These are phyloP conservation scores for Danio choprae DNA, from an alignment of 2,797 vertebrate genomes.

Conservation along the genomic window DNA sequence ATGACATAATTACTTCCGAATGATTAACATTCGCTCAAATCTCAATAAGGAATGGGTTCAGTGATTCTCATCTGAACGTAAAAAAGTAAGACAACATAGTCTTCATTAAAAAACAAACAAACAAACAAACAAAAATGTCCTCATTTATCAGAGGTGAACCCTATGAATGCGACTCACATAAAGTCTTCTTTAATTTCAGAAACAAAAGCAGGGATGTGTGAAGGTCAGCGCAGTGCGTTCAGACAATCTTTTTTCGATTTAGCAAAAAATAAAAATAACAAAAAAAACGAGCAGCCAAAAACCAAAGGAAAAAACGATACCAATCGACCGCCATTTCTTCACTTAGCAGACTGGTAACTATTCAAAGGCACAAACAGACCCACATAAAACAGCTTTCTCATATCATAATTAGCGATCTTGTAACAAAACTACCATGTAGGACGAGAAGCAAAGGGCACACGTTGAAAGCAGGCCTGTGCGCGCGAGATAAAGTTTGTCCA, in stretches of 20 bases:
- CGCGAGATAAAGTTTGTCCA: slow-evolving; percentile 44
- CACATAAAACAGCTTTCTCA: slow-evolving; percentile 75
- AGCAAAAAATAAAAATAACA: slow-evolving; percentile 42
- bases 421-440: slow-evolving; percentile 57
- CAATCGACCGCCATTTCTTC: slow-evolving; percentile 47
- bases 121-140: neutral
- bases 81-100: slow-evolving; percentile 13
- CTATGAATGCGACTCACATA: neutral
- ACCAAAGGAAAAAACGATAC: slow-evolving; percentile 31
- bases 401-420: slow-evolving; percentile 56
- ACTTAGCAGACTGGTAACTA: slow-evolving; percentile 55
- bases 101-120: neutral
- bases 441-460: slow-evolving; percentile 47
- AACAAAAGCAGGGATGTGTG: slow-evolving; percentile 46
- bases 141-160: neutral
- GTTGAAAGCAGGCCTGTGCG: slow-evolving; percentile 54
- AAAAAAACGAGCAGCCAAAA: slow-evolving; percentile 22
- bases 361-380: slow-evolving; percentile 79
- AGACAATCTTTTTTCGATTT: slow-evolving; percentile 54
- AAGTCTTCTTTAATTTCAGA: slow-evolving; percentile 26
- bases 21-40: slow-evolving; percentile 51
- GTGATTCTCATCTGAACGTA: slow-evolving; percentile 6
- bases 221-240: slow-evolving; percentile 57
- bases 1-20: slow-evolving; percentile 37
- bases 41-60: slow-evolving; percentile 51